Evolutionary conservation across 1,140 invertebrate genomes (phyloP).

Genomic region (Drosophila trapezifrons): DNA sequence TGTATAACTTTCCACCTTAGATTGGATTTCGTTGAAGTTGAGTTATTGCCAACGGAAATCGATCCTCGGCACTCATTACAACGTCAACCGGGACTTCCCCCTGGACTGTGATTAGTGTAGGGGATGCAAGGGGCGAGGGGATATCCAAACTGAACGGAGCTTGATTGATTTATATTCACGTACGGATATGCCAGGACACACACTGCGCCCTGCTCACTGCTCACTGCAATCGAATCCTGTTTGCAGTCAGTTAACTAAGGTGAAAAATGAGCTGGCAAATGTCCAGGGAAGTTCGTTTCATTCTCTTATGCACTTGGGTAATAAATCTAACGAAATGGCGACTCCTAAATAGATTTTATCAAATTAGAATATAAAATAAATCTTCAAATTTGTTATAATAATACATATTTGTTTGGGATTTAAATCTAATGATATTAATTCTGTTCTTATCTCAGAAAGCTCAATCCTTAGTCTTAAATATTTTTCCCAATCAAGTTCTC

Average conservation of each 20-base stretch:
- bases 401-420: too few relatives aligned
- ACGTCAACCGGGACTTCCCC: constrained; percentile 24
- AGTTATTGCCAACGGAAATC: constrained; percentile 80
- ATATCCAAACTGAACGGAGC: constrained; percentile 17
- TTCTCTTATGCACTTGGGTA: constrained; percentile 11
- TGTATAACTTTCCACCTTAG: constrained; percentile 40
- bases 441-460: too few relatives aligned
- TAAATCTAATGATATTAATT: too few relatives aligned
- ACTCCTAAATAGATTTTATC: constrained; percentile 9
- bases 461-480: too few relatives aligned
- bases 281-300: constrained; percentile 33
- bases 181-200: constrained; percentile 29
- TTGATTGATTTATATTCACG: constrained; percentile 58
- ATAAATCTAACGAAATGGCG: constrained; percentile 9
- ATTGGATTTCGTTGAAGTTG: constrained; percentile 72
- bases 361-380: constrained; percentile 23
- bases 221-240: constrained; percentile 36
- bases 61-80: constrained; percentile 71
- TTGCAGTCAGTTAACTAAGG: constrained; percentile 54
- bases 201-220: neutral
- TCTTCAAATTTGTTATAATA: too few relatives aligned
- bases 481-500: too few relatives aligned
- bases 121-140: neutral
- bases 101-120: constrained; percentile 41
- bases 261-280: constrained; percentile 61